Conservation (phyloP, 2,888 invertebrate genomes). For the Hydrotaea diabolus region DNA sequence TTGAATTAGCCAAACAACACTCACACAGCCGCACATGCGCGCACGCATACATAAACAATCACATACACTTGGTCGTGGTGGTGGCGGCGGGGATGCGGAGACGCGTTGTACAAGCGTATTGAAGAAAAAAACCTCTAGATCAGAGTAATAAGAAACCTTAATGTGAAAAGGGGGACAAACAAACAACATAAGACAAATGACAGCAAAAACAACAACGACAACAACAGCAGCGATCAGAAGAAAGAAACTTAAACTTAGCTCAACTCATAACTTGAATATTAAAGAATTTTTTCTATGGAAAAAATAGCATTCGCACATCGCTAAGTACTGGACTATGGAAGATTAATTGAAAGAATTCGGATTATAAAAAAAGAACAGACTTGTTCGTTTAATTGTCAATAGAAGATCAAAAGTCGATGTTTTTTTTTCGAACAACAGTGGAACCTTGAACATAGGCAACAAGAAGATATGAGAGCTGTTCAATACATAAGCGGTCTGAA, state of each 20-base stretch:
- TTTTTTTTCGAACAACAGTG: no score
- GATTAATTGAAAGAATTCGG: background rate
- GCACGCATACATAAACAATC: background rate
- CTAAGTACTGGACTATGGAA: background rate
- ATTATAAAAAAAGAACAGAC: no score
- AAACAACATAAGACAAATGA: background rate
- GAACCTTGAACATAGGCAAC: no score
- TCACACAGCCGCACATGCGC: background rate
- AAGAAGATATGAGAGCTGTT: no score
- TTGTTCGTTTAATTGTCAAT: no score
- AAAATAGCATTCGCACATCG: background rate
- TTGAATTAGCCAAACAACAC: slow-evolving; percentile 56
- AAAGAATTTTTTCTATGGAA: slow-evolving; percentile 17
- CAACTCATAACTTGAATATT: slow-evolving; percentile 27
- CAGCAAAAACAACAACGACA: background rate
- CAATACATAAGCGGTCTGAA: no score
- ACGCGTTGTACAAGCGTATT: slow-evolving; percentile 34
- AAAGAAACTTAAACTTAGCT: slow-evolving; percentile 10
- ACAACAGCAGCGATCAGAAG: no score
- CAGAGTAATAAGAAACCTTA: slow-evolving; percentile 20
- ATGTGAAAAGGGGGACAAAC: slow-evolving; percentile 29
- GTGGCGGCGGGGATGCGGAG: slow-evolving; percentile 51
- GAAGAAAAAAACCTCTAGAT: slow-evolving; percentile 26
- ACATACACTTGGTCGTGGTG: no score
- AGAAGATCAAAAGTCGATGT: no score